Base-by-base conservation (phyloP, 2,797 vertebrate genomes). In the Sebastiscus albofasciatus region DNA sequence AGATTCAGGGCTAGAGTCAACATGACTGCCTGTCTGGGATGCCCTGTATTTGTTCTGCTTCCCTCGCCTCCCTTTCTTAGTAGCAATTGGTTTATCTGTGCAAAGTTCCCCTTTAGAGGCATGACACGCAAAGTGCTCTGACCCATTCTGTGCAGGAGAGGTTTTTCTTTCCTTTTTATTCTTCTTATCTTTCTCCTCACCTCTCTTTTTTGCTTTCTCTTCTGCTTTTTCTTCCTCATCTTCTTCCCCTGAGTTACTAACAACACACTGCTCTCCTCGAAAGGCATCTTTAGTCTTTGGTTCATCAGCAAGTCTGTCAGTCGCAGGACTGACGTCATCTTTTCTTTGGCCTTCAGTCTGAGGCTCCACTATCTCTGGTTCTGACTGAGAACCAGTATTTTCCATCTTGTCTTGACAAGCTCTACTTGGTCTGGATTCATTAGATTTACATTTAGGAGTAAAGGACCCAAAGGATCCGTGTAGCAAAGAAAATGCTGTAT, bases 401-500 rank as follows among this genome's bases (percentile, higher is more conserved):
- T 42, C 82, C 27, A 71, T 79, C 39, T 82, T 71, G 9, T 83
- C 77, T 64, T 89, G 80, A 68, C 52, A 31, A 67, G 55, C 65
- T 80, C 42, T 78, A 5, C 70, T 86, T 71, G 62, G 54, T 84
- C 58, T 93, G 60, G 68, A 70, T 52, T 90, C 77, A 62, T 67
- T 89, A 2, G 86, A 78, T 90, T 91, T 95, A 80, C 81, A 92
- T 93, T 90, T 96, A 26, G 94, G 92, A 52, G 81, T 94, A 75
- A 96, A 96, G n/a, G 90, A 91, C 67, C 96, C 96, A 91, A 97
- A 96, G 3, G 94, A 95, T 8, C 96, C 96, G 4, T 92, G 91
- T 75, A 93, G 86, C 82, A 96, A 90, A 77, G 88, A 93, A 81
- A 96, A 90, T 54, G 87, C 31, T 55, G 58, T 59, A 52, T 89